These are phyloP conservation scores for Benthosema pterotum DNA, from an alignment of 2,797 vertebrate genomes.

Conservation along the genomic window DNA sequence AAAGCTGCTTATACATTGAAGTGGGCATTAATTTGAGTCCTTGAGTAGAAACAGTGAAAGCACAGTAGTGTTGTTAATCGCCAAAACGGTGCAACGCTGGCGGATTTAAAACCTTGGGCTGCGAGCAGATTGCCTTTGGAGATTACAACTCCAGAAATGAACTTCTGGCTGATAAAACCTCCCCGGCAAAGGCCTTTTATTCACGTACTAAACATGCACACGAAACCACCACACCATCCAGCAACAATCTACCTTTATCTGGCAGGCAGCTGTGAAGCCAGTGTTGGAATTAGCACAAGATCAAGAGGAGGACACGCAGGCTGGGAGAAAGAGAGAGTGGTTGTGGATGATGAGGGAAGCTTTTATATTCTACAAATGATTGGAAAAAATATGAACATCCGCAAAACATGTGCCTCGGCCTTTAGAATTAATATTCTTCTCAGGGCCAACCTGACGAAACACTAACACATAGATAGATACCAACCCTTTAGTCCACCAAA, in stretches of 20 bases:
- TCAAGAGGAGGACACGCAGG: neutral
- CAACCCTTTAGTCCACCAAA: neutral
- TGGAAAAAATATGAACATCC: constrained; percentile 2
- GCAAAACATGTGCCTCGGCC: neutral
- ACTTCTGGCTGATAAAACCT: constrained; percentile 81
- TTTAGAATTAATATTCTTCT: constrained; percentile 22
- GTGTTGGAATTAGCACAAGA: neutral
- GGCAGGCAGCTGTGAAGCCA: neutral
- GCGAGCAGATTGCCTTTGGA: constrained; percentile 86
- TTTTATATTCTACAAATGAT: constrained; percentile 11
- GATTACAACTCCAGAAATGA: constrained; percentile 85
- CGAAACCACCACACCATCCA: neutral
- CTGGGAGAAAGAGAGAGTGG: neutral
- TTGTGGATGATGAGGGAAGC: neutral
- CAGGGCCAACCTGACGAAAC: constrained; percentile 38
- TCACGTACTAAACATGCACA: constrained; percentile 72
- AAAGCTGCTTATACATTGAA: constrained; percentile 89
- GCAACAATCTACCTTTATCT: constrained; percentile 15
- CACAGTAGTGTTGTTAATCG: constrained; percentile 79
- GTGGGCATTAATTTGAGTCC: constrained; percentile 85
- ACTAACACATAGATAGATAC: constrained; percentile 6
- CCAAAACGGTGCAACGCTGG: constrained; percentile 79
- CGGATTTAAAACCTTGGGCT: constrained; percentile 85
- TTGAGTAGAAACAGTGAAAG: constrained; percentile 82
- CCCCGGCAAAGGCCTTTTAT: constrained; percentile 79